Base-by-base conservation (phyloP, 2,888 invertebrate species). In the Agrotis segetum region DNA sequence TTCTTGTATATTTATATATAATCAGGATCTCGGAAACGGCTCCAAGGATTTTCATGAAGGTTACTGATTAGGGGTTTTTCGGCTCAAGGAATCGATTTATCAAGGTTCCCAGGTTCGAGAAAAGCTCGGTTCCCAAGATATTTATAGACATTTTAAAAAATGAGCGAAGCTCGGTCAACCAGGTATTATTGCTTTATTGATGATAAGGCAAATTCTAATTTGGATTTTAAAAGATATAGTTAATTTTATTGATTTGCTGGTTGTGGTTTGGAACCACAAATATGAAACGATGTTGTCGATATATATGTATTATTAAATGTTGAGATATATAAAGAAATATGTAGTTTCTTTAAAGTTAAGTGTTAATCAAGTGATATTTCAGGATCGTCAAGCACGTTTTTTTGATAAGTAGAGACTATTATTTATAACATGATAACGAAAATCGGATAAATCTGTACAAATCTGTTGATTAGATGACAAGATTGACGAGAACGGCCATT, bases 361-460 rank as follows among this genome's bases (percentile, higher is more conserved):
- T 81, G 58, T 81, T 67, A 67, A 79, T 76, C 60, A 70, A 80
- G 70, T 64, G 19, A 65, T 79, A 68, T 61, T 66, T 70, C 29
- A 66, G 75, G 49, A 58, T 63, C 4, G 53, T 9, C 16, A 49
- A 50, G 59, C 47, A 65, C 1, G 49, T 76, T 76, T 3, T 49
- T 19, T 69, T 56, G 5, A 56, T 56, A 56, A 58, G 6, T 61
- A 46, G 24, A 53, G 13, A 56, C 34, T 3, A 16, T 21, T 73
- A 49, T 72, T 50, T 44, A 63, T 58, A 46, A 49, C 34, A 34
- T 16, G n/a, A 34, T 47, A 46, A 40, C 34, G 11, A 21, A 49
- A 49, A 21, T 24, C 7, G 3, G 46, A 40, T 55, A 66, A 19
- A 75, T 73, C 58, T 58, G 16, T 66, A 58, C n/a, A 46, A 72